phyloP scores from a whole-genome alignment of 1,140 invertebrate genomes.

The Philaenus spumarius region DNA sequence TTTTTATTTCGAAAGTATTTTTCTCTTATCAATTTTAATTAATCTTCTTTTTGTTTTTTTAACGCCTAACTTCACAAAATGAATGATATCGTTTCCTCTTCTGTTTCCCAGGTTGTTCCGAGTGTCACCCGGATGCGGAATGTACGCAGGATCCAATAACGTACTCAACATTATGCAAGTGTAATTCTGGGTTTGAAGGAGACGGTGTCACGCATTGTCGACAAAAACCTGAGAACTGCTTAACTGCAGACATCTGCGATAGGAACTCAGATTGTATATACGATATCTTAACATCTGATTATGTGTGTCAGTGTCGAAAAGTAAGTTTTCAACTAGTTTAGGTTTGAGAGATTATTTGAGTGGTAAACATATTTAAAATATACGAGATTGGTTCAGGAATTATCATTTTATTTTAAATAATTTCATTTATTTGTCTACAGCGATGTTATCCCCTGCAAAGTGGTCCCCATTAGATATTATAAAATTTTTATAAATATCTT shows the following conservation, averaged over 20 bases:
- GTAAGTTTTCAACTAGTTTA: too few species aligned
- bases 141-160: constrained; percentile 15
- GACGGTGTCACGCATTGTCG: constrained; percentile 63
- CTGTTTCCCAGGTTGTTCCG: constrained; percentile 19
- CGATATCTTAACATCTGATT: constrained; percentile 45
- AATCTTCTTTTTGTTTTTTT: too few species aligned
- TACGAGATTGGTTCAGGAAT: too few species aligned
- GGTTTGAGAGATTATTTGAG: too few species aligned
- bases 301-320: constrained; percentile 47
- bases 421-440: too few species aligned
- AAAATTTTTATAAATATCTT: too few species aligned
- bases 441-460: too few species aligned
- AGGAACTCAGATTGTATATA: constrained; percentile 74
- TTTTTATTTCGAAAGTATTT: background rate
- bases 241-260: constrained; percentile 76
- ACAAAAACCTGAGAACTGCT: constrained; percentile 51
- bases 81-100: background rate
- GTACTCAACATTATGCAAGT: constrained; percentile 61
- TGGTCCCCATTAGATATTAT: too few species aligned
- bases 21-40: too few species aligned
- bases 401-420: too few species aligned
- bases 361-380: too few species aligned
- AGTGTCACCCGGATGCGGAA: constrained; percentile 28
- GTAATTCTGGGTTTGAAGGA: constrained; percentile 67
- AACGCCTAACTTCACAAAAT: too few species aligned